Base-by-base conservation (phyloP, 2,888 invertebrate species). In the Xylophagus ater region DNA sequence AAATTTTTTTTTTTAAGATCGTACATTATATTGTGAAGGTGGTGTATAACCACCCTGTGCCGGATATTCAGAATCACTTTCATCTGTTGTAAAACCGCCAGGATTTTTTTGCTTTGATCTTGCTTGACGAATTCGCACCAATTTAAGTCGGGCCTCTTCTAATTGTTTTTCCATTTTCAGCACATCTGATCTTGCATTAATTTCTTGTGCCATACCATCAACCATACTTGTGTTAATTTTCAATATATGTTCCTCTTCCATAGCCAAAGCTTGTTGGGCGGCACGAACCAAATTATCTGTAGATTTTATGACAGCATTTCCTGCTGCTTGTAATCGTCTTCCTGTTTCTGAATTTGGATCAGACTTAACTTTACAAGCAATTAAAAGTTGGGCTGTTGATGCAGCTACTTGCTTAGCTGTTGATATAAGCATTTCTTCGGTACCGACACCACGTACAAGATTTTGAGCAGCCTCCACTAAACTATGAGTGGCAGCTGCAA, bases 361-460 rank as follows among this genome's bases (percentile, higher is more conserved):
- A 0, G 97, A 94, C 65, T 97, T 97, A 41, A 98, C 96, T 73
- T 96, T 94, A 68, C 98, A 98, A 0, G 98, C 97, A 31, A 99
- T 94, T 37, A 99, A 66, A 40, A 98, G 71, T 58, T 97, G 97
- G 0, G 98, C 98, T 0, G 98, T 99, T 2, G 92, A 90, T 35
- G 90, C 86, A 5, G 98, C 97, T 7, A 98, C 94, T 66, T 89
- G 89, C 53, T 94, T 83, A 3, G 97, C 97, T 13, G 94, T 85
- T 1, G 94, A 92, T 48, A 97, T 93, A 19, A 99, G 72, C 58
- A 94, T 82, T 65, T 98, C 97, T 65, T 98, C 97, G 10, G 85
- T 83, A 34, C 86, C 86, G 9, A 84, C 76, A 6, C 92, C 88
- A 66, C 92, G 81, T 2, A 98, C 96, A 51, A 99, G 70, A 34